These are phyloP conservation scores for Drosophila teissieri DNA, from an alignment of 1,140 invertebrate genomes.

Conservation along the genomic window DNA sequence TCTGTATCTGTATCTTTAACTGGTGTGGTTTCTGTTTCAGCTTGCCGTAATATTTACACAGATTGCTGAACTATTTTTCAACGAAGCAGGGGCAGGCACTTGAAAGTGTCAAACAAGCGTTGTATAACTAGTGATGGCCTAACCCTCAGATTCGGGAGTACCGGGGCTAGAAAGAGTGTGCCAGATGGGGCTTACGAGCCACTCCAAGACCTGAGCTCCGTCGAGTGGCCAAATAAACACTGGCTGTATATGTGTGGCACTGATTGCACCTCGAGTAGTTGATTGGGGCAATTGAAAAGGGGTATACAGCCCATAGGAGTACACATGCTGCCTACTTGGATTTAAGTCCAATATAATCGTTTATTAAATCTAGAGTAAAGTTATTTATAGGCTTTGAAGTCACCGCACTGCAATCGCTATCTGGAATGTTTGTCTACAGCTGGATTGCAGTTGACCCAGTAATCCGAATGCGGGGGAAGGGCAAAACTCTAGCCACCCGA, in stretches of 20 bases:
- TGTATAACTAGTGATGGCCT: slow-evolving; percentile 57
- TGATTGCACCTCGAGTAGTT: slow-evolving; percentile 71
- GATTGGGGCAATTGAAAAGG: slow-evolving; percentile 55
- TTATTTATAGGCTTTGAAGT: slow-evolving; percentile 71
- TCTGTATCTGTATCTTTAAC: slow-evolving; percentile 7
- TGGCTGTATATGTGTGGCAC: slow-evolving; percentile 39
- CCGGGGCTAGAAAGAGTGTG: slow-evolving; percentile 17
- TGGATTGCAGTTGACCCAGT: slow-evolving; percentile 59
- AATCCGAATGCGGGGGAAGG: slow-evolving; percentile 40
- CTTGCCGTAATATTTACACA: slow-evolving; percentile 59
- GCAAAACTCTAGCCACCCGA: slow-evolving; percentile 15
- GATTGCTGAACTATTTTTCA: slow-evolving; percentile 74
- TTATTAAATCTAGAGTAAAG: slow-evolving; percentile 82
- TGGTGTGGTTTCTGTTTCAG: slow-evolving; percentile 28
- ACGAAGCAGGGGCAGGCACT: slow-evolving; percentile 46
- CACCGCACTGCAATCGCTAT: slow-evolving; percentile 35
- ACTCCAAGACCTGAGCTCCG: slow-evolving; percentile 52
- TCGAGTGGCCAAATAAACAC: slow-evolving; percentile 65
- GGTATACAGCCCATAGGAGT: slow-evolving; percentile 13
- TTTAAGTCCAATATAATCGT: slow-evolving; percentile 76
- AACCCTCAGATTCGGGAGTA: slow-evolving; percentile 40
- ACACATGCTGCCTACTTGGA: slow-evolving; percentile 65
- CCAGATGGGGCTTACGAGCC: slow-evolving; percentile 27
- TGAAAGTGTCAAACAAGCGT: slow-evolving; percentile 69
- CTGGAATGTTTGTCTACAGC: slow-evolving; percentile 22